Evolutionary conservation across 2,888 invertebrate genomes (phyloP), one percentile per base, ranked within the genome.

Genomic region (Phasia obesa): DNA sequence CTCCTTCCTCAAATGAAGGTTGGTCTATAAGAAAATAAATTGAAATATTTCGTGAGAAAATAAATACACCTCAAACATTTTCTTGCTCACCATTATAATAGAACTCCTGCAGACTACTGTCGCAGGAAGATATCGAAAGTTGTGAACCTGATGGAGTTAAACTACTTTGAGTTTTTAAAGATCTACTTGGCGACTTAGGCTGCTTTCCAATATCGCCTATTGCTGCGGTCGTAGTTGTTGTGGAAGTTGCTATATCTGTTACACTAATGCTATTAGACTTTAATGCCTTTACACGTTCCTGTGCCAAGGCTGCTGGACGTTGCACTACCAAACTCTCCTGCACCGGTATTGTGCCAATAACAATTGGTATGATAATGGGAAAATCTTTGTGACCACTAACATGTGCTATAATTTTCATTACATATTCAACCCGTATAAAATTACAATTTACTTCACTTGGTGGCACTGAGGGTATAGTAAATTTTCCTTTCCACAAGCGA

Each of bases 271-370:
- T 80, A 83, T 85, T 4, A 0, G 71, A 49, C 3, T 79, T 79
- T 21, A 79, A 31, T 0, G 71, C 65, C 31, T 59, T 65, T 6
- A 73, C 59, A n/a, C 78, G 78, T 42, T 69, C 84, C 4, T 85
- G 86, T 4, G 79, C 44, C 69, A 9, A 86, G 83, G 74, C 84
- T 79, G 7, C 80, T 78, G n/a, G 86, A 79, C 62, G 38, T 15
- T 2, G 17, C 19, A 19, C 59, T 3, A 19, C 15, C 11, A 78
- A 57, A 78, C 86, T 87, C 17, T 86, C 86, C 13, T 78, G 76
- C 23, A 88, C 23, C 0, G 88, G 88, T 67, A 87, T 85, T 9
- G 87, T 88, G 4, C 88, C 88, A 60, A 88, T 87, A 11, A 82
- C 74, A 7, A 88, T 78, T 7, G 86, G 86, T 49, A 86, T 47